Percentiles rank a stretch among this genome's conserved stretches.
Conservation (phyloP, 2,888 invertebrate genomes). For the Portevinia maculata region DNA sequence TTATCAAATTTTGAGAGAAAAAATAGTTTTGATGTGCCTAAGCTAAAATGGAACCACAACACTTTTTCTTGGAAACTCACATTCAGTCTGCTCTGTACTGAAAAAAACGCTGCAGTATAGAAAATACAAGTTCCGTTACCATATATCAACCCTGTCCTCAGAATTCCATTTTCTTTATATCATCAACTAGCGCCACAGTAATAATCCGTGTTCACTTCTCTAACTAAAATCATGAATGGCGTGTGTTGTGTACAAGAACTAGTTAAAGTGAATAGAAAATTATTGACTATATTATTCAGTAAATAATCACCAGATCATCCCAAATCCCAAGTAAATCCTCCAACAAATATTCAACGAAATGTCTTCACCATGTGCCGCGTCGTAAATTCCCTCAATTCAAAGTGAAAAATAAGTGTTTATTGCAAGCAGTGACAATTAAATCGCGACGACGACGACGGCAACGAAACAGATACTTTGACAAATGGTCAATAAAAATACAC, state of each 20-base stretch:
- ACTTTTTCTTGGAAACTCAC: no score
- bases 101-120: no score
- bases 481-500: constrained; percentile 75
- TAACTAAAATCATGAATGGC: constrained; percentile 74
- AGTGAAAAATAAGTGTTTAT: constrained; percentile 71
- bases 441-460: constrained; percentile 67
- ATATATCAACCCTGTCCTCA: constrained; percentile 30
- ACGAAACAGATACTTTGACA: constrained; percentile 73
- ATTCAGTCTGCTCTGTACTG: no score
- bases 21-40: no score
- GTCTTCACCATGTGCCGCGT: constrained; percentile 6
- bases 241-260: constrained; percentile 77
- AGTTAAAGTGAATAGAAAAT: constrained; percentile 82
- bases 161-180: constrained; percentile 8
- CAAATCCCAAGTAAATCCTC: constrained; percentile 46
- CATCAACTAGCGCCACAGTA: constrained; percentile 50
- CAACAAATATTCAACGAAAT: constrained; percentile 22
- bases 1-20: no score
- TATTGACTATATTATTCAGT: constrained; percentile 69
- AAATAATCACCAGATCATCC: constrained; percentile 65
- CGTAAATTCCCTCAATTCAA: constrained; percentile 27
- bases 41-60: no score
- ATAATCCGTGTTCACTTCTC: constrained; percentile 41
- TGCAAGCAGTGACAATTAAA: constrained; percentile 71
- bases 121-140: background rate